Evolutionary conservation across 2,113 vertebrate genomes (phyloP), one percentile per base, ranked within the genome.

Genomic region (Urocitellus parryii): DNA sequence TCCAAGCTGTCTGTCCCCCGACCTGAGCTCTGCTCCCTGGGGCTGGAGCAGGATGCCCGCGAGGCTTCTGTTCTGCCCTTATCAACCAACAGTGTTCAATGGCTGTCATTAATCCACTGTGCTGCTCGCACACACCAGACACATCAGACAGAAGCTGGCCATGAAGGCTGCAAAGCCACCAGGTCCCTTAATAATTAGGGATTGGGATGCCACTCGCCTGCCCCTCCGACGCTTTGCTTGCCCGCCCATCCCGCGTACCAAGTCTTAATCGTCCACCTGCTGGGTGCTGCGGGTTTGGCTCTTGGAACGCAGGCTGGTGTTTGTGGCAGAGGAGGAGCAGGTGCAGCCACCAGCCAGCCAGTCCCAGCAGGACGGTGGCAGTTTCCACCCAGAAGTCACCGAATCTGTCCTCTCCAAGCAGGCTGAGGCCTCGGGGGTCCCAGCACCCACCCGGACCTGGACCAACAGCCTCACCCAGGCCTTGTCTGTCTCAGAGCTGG

Each of bases 281-380:
- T 4, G 8, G 4, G 20, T 2, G 2, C 7, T 2, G 16, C 14
- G 8, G 0, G 1, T 1, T 37, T 39, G 7, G 25, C 82, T 42
- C 7, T 25, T 24, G 37, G 76, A 45, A 67, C 37, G 0, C 4
- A 5, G 56, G n/a, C n/a, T n/a, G n/a, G n/a, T n/a, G n/a, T n/a
- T n/a, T n/a, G n/a, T n/a, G n/a, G 37, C n/a, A 42, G 7, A n/a
- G 58, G 78, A 65, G n/a, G 61, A 34, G 22, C 34, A 56, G 24
- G 4, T 22, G 8, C 45, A 13, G 27, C 7, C 8, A 34, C 1
- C 9, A 29, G 45, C 45, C 16, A 2, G 42, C 20, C 37, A 7
- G 13, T 84, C 63, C 63, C 0, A 2, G 22, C 29, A 48, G 86
- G 56, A 74, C 27, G 4, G 8, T 32, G 10, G 24, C 32, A 4